phyloP scores from a whole-genome alignment of 2,888 invertebrate genomes.

The Cryptocephalus moraei region DNA sequence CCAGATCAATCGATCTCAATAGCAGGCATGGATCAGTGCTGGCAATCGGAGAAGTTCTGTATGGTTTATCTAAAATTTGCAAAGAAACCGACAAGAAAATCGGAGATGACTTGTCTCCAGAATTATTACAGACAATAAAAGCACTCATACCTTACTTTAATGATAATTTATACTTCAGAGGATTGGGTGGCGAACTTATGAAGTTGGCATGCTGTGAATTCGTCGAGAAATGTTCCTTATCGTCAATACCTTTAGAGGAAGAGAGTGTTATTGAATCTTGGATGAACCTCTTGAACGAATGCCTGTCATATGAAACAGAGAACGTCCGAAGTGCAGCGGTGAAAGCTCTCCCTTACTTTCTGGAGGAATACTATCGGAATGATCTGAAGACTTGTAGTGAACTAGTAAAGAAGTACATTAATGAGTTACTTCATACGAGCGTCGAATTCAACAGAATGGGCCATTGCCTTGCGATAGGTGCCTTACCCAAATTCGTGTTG shows the following conservation, averaged over 20 bases:
- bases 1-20: conserved; percentile 72
- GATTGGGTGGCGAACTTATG: conserved; percentile 85
- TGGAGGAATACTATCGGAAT: conserved; percentile 48
- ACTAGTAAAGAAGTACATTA: conserved; percentile 46
- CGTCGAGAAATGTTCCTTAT: conserved; percentile 64
- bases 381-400: conserved; percentile 32
- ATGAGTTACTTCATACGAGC: conserved; percentile 42
- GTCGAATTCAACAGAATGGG: conserved; percentile 72
- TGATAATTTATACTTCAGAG: conserved; percentile 59
- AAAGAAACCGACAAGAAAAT: conserved; percentile 21
- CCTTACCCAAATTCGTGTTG: conserved; percentile 59
- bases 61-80: conserved; percentile 52
- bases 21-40: conserved; percentile 79
- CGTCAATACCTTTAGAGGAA: conserved; percentile 55
- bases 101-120: conserved; percentile 24
- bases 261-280: conserved; percentile 56
- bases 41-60: conserved; percentile 71
- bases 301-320: conserved; percentile 52
- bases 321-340: conserved; percentile 62
- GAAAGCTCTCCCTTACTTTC: conserved; percentile 61
- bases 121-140: conserved; percentile 38
- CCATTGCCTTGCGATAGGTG: conserved; percentile 74
- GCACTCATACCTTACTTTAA: conserved; percentile 47
- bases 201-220: conserved; percentile 72
- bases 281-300: conserved; percentile 67